Evolutionary conservation across 2,797 vertebrate genomes (phyloP).

Genomic region (Lagorchestes hirsutus): DNA sequence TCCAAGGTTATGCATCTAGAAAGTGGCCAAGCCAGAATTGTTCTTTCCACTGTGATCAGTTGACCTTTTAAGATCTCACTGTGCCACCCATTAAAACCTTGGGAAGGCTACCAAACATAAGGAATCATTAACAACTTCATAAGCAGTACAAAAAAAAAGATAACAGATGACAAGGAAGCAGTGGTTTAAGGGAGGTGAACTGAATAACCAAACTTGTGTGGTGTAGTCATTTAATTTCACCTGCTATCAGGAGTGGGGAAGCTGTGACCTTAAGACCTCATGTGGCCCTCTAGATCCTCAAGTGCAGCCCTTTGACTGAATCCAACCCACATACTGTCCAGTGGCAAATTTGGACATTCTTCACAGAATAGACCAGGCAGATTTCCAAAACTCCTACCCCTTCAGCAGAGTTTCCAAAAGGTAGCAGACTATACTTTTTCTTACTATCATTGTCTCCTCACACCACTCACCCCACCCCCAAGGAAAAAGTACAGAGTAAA

Average conservation of each 20-base stretch:
- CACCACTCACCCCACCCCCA: neutral
- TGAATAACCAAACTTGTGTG: neutral
- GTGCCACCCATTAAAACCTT: neutral
- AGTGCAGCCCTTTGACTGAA: too few relatives aligned
- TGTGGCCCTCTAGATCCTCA: too few relatives aligned
- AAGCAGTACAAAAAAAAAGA: neutral
- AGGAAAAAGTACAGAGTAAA: neutral
- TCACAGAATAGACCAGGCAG: neutral
- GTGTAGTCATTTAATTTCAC: neutral
- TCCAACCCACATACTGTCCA: neutral
- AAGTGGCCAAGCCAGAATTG: neutral
- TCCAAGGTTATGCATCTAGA: neutral
- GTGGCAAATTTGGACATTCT: neutral
- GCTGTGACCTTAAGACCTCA: too few relatives aligned
- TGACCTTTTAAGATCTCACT: neutral
- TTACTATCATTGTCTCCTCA: neutral
- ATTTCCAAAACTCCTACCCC: neutral
- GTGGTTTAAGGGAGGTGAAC: neutral
- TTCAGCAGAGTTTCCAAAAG: neutral
- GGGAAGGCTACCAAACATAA: neutral
- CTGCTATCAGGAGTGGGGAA: too few relatives aligned
- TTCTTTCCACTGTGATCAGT: neutral
- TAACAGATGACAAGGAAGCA: neutral
- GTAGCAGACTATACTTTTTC: neutral
- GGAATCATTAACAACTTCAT: neutral